phyloP scores from a whole-genome alignment of 2,888 invertebrate species.

The Ligdia adustata region DNA sequence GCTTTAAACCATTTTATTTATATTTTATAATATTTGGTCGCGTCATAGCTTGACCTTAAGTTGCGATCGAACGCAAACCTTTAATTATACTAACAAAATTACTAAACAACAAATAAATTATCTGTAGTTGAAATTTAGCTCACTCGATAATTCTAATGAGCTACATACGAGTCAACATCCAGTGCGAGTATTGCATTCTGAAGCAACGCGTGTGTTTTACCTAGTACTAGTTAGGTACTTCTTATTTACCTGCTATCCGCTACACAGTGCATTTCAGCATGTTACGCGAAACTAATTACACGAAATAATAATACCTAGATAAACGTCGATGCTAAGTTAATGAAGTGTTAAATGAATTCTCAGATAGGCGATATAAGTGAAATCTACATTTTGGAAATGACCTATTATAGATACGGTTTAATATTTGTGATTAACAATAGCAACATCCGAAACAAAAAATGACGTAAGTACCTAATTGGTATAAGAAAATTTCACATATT shows the following conservation, averaged over 20 bases:
- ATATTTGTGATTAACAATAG: background rate
- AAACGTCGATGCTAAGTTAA: background rate
- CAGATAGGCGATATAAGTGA: too few relatives aligned
- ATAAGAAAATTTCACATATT: too few relatives aligned
- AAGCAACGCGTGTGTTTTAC: background rate
- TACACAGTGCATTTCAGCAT: background rate
- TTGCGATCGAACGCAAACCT: too few relatives aligned
- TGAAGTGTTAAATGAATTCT: background rate
- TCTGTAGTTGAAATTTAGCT: too few relatives aligned
- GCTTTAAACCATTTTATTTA: too few relatives aligned
- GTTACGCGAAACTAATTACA: background rate
- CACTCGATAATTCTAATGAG: too few relatives aligned
- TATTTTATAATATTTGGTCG: too few relatives aligned
- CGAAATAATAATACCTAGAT: background rate
- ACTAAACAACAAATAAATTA: too few relatives aligned
- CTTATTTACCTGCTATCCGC: background rate
- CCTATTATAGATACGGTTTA: background rate
- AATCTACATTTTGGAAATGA: constrained; percentile 9
- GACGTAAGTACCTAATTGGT: too few relatives aligned
- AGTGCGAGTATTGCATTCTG: constrained; percentile 1
- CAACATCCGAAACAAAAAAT: background rate
- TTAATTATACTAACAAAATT: too few relatives aligned
- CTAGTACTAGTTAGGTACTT: too few relatives aligned
- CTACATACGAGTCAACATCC: constrained; percentile 3
- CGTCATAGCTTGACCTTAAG: too few relatives aligned